Base-by-base conservation (phyloP, 2,888 invertebrate genomes). In the Nycteola revayana region DNA sequence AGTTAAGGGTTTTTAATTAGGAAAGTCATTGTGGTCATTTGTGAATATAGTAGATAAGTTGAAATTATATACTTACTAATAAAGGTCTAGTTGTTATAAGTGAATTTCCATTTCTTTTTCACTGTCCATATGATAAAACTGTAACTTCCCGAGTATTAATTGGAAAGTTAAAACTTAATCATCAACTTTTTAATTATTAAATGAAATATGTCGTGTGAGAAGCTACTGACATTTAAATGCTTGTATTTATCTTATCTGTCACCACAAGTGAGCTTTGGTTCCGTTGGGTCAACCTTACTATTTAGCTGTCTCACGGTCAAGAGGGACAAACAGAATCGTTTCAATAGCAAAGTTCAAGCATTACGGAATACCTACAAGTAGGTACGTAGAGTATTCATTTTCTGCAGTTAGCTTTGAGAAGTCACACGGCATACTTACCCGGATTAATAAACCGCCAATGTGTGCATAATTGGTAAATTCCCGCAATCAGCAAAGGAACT, bases 391-490 rank as follows among this genome's bases (percentile, higher is more conserved):
- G n/a, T n/a, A n/a, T n/a, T 26, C 25, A 25, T 18, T 32, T 35
- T 23, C 23, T 7, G 4, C n/a, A 21, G 21, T 21, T 5, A n/a
- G 21, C 21, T 14, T 14, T 3, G 25, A 31, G 17, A 7, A 52
- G 58, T 75, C 70, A 48, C 66, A 72, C 73, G 75, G 59, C 66
- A 65, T 38, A 73, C 66, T 76, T 44, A 69, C 73, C 75, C 58
- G 53, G 56, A 64, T 65, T 52, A 47, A 57, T 51, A 30, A 21
- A 53, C 52, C 46, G 39, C 47, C 50, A 57, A 49, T 49, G 58
- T 52, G 46, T 49, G 58, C 51, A 47, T 53, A 41, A 56, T 53
- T 54, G 44, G 52, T 49, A 49, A 56, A 52, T 69, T 73, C 66
- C 56, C 58, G 64, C 71, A 67, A 70, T 69, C 67, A 52, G 58